These are phyloP conservation scores for Tetraodon nigroviridis DNA, from an alignment of 2,113 vertebrate genomes.

Conservation along the genomic window DNA sequence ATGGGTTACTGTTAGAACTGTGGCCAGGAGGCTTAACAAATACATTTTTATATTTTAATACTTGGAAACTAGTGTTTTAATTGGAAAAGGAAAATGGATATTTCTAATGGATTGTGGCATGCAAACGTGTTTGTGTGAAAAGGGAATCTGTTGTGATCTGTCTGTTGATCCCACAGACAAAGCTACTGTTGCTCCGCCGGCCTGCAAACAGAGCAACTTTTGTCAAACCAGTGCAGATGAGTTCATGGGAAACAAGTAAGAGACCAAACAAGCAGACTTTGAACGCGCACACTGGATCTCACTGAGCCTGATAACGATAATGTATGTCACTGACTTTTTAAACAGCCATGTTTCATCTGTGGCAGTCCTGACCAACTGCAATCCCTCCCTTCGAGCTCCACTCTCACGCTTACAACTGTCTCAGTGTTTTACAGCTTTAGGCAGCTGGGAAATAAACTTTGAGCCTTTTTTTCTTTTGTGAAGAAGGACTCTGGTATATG, in stretches of 20 bases:
- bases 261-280: conserved; percentile 56
- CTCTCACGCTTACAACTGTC: conserved; percentile 19
- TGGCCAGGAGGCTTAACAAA: too few species aligned
- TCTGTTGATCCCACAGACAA: conserved; percentile 24
- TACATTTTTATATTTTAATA: too few species aligned
- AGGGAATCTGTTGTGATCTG: conserved; percentile 1
- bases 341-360: conserved; percentile 50
- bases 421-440: conserved; percentile 14
- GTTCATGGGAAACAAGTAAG: conserved; percentile 58
- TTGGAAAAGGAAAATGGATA: too few species aligned
- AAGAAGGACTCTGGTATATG: too few species aligned
- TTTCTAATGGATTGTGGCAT: background rate
- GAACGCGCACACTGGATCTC: conserved; percentile 29
- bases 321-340: conserved; percentile 60
- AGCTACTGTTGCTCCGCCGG: conserved; percentile 29
- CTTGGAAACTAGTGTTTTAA: too few species aligned
- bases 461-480: too few species aligned
- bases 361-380: conserved; percentile 43
- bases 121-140: background rate
- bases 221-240: conserved; percentile 48
- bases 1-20: too few species aligned
- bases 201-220: conserved; percentile 47
- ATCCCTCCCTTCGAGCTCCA: background rate
- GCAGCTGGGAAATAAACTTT: conserved; percentile 4
- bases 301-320: conserved; percentile 36